Percentiles rank a stretch among this genome's conserved stretches.
These are phyloP conservation scores for Platysteira castanea DNA, from an alignment of 2,113 vertebrate species.

Conservation along the genomic window DNA sequence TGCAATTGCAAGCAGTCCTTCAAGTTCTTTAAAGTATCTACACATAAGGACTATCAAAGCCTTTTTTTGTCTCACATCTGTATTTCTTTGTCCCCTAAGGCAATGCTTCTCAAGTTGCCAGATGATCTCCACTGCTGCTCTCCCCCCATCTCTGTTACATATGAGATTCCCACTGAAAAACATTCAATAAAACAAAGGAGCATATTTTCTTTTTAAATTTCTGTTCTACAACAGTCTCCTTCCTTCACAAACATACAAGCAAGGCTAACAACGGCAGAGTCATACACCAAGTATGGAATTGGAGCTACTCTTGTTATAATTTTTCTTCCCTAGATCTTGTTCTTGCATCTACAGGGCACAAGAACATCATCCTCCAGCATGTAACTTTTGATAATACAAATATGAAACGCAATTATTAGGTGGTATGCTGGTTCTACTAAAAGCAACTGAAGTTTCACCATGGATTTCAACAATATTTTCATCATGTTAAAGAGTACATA, in stretches of 20 bases:
- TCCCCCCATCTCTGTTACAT: fast-evolving
- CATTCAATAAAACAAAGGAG: neutral
- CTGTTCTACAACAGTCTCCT: neutral
- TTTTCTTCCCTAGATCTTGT: neutral
- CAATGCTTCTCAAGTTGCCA: neutral
- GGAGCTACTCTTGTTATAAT: neutral
- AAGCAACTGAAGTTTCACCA: neutral
- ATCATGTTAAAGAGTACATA: neutral
- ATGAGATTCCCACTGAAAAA: neutral
- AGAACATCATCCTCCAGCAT: neutral
- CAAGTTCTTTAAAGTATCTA: neutral
- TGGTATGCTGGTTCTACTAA: neutral
- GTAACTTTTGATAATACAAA: neutral
- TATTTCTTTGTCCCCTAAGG: neutral
- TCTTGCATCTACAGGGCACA: neutral
- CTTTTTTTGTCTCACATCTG: neutral
- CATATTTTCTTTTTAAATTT: neutral
- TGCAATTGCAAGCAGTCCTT: neutral
- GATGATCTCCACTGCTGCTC: neutral
- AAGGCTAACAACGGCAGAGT: neutral
- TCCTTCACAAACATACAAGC: neutral
- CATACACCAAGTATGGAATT: neutral
- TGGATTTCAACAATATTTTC: neutral
- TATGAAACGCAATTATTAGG: neutral
- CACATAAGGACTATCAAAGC: neutral